phyloP scores from a whole-genome alignment of 2,797 vertebrate species.

The Artibeus lituratus region DNA sequence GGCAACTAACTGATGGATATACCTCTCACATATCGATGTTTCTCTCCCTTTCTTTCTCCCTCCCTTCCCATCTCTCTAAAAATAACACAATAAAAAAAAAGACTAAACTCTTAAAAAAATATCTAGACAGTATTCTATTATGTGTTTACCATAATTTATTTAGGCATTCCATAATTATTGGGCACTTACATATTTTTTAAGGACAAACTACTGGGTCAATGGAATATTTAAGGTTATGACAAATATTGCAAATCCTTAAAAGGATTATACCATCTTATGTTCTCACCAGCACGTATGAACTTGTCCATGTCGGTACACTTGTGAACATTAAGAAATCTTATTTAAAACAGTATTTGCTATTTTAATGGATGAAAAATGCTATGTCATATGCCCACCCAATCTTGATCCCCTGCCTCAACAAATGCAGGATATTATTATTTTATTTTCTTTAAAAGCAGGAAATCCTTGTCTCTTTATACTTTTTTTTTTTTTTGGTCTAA shows the following conservation, averaged over 20 bases:
- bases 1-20: too few species aligned
- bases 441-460: constrained; percentile 40
- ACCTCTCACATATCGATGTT: too few species aligned
- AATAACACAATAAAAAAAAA: too few species aligned
- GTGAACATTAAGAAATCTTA: neutral
- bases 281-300: neutral
- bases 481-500: constrained; percentile 25
- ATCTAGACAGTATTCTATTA: neutral
- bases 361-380: constrained; percentile 4
- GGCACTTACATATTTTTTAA: constrained; percentile 22
- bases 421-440: constrained; percentile 31
- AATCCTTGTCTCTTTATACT: neutral
- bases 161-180: neutral
- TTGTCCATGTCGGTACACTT: neutral
- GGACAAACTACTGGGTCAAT: constrained; percentile 1
- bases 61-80: too few species aligned
- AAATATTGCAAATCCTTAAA: neutral
- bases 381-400: neutral
- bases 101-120: too few species aligned
- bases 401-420: constrained; percentile 41
- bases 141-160: constrained; percentile 1
- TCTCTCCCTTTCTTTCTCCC: too few species aligned
- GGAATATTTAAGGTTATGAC: neutral
- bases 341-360: neutral
- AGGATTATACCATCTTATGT: neutral